These are phyloP conservation scores for Cactoblastis cactorum DNA, from an alignment of 2,888 invertebrate genomes.

Conservation along the genomic window DNA sequence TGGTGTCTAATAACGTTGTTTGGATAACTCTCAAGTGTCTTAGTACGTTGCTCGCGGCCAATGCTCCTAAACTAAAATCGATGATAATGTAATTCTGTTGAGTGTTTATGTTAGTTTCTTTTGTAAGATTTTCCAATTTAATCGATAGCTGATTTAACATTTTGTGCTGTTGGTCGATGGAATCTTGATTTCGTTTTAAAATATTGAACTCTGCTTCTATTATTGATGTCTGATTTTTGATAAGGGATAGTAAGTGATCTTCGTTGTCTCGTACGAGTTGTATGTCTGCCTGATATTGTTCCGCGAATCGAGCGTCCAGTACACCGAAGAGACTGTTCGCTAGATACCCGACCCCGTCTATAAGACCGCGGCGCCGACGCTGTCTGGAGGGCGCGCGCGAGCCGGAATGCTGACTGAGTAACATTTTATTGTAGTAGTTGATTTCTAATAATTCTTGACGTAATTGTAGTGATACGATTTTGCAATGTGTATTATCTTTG, in stretches of 20 bases:
- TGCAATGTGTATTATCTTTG: slow-evolving; percentile 13
- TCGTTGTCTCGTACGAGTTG: slow-evolving; percentile 15
- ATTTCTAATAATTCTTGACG: slow-evolving; percentile 17
- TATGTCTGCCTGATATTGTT: slow-evolving; percentile 18
- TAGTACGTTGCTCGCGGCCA: slow-evolving; percentile 14
- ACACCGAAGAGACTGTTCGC: slow-evolving; percentile 21
- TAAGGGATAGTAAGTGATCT: slow-evolving; percentile 18
- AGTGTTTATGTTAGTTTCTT: too few relatives aligned
- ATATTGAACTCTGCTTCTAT: slow-evolving; percentile 23
- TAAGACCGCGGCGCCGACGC: slow-evolving; percentile 16
- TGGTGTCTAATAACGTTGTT: slow-evolving; percentile 16
- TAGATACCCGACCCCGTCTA: slow-evolving; percentile 17
- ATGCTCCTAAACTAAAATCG: slow-evolving; percentile 14
- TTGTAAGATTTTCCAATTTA: not conserved
- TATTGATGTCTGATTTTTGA: slow-evolving; percentile 24
- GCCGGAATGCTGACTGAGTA: slow-evolving; percentile 13
- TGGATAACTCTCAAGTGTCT: slow-evolving; percentile 15
- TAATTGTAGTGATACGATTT: slow-evolving; percentile 15
- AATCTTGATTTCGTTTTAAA: slow-evolving; percentile 16
- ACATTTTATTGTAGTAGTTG: slow-evolving; percentile 16
- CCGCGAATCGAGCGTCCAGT: slow-evolving; percentile 21
- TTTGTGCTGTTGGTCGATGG: slow-evolving; percentile 20
- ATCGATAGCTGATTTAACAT: slow-evolving; percentile 16
- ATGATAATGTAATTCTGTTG: not conserved
- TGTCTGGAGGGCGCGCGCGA: not conserved